phyloP scores from a whole-genome alignment of 1,140 invertebrate genomes.

The Pogonomyrmex californicus region DNA sequence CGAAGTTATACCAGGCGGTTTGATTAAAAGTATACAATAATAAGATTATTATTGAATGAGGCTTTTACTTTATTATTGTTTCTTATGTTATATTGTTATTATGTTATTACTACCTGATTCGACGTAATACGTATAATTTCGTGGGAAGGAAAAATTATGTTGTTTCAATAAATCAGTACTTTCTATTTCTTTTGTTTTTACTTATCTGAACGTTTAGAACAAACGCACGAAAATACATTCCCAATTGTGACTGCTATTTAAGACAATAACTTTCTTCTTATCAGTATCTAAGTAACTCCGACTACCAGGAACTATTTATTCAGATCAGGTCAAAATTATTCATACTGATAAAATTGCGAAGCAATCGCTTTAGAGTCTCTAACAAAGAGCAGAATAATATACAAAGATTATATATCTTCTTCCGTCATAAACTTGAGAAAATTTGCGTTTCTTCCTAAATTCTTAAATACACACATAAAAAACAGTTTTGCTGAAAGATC shows the following conservation, averaged over 20 bases:
- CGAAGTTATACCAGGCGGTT: background rate
- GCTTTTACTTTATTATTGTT: background rate
- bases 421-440: background rate
- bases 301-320: background rate
- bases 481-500: too few relatives aligned
- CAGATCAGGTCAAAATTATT: conserved; percentile 20
- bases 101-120: background rate
- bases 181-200: background rate
- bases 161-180: background rate
- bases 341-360: background rate
- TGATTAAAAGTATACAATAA: background rate
- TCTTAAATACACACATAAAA: background rate
- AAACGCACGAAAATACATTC: background rate
- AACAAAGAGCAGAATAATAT: background rate
- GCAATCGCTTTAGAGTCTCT: background rate
- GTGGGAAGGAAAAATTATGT: background rate
- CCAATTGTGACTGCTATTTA: background rate
- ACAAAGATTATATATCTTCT: background rate
- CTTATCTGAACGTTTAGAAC: background rate
- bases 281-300: background rate
- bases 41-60: background rate
- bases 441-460: background rate
- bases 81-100: too few relatives aligned
- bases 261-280: background rate
- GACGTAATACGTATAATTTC: background rate